phyloP scores from a whole-genome alignment of 2,888 invertebrate genomes.

The Gasteruption jaculator region DNA sequence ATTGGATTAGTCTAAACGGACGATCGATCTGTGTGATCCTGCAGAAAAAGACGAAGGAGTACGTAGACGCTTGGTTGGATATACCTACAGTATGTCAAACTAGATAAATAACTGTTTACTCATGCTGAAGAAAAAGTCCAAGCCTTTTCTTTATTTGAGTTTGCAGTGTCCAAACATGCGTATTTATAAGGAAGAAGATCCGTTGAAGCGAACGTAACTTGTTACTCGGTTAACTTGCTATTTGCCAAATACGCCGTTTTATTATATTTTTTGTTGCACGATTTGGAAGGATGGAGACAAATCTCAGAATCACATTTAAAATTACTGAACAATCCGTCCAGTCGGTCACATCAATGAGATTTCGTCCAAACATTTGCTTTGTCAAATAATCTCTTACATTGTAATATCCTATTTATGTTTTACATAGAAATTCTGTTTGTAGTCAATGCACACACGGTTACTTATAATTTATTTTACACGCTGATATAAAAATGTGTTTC shows the following conservation, averaged over 20 bases:
- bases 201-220: constrained; percentile 21
- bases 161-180: constrained; percentile 36
- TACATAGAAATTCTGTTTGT: too few species aligned
- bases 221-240: constrained; percentile 17
- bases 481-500: too few species aligned
- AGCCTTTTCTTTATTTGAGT: constrained; percentile 34
- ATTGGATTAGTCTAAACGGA: constrained; percentile 24
- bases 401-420: too few species aligned
- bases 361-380: too few species aligned
- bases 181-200: constrained; percentile 25
- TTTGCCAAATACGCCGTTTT: constrained; percentile 20
- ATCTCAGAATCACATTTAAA: constrained; percentile 30
- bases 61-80: constrained; percentile 22
- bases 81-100: constrained; percentile 20
- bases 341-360: constrained; percentile 30
- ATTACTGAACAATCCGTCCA: constrained; percentile 32
- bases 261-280: constrained; percentile 15
- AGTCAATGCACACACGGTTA: too few species aligned
- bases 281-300: constrained; percentile 6
- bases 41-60: constrained; percentile 5
- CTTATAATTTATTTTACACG: too few species aligned
- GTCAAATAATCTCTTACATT: too few species aligned
- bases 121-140: constrained; percentile 24
- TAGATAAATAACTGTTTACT: constrained; percentile 31
- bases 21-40: constrained; percentile 15